A percentile compares a stretch with the other conserved stretches of the same genome.
Evolutionary conservation across 2,888 invertebrate species (phyloP).

Genomic region (Drosophila atripex): DNA sequence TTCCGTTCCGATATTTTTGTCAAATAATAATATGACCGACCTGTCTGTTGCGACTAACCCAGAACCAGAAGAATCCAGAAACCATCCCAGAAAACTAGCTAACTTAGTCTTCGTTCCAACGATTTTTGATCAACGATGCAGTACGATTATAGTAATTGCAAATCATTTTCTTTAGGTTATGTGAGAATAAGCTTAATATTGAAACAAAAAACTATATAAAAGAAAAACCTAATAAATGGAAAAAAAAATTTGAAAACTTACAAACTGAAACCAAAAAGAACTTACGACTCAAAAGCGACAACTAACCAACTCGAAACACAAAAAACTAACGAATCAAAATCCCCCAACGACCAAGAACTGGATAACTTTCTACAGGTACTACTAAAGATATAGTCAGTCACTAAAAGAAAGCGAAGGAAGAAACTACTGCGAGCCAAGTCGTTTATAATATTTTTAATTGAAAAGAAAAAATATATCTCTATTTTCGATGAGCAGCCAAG

Average conservation of each 20-base stretch:
- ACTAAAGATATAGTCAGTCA: no score
- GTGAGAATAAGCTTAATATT: slow-evolving; percentile 72
- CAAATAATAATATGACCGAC: slow-evolving; percentile 28
- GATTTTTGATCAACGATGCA: slow-evolving; percentile 77
- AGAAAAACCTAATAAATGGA: slow-evolving; percentile 29
- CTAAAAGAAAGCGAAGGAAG: slow-evolving; percentile 13
- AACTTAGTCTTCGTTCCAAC: slow-evolving; percentile 77
- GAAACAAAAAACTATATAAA: slow-evolving; percentile 36
- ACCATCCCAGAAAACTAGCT: slow-evolving; percentile 56
- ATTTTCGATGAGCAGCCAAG: slow-evolving; percentile 35
- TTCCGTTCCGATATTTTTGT: slow-evolving; percentile 60
- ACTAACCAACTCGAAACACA: slow-evolving; percentile 57
- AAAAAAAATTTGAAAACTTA: slow-evolving; percentile 52
- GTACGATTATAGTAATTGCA: slow-evolving; percentile 26
- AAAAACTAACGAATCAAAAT: slow-evolving; percentile 55
- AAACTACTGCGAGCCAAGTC: slow-evolving; percentile 42
- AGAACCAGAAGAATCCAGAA: slow-evolving; percentile 5
- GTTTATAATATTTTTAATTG: slow-evolving; percentile 7
- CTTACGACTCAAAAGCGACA: slow-evolving; percentile 57
- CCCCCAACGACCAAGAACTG: slow-evolving; percentile 30
- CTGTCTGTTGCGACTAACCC: slow-evolving; percentile 38
- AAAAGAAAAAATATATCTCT: neutral
- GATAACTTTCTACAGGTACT: slow-evolving; percentile 23
- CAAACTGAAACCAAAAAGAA: slow-evolving; percentile 45
- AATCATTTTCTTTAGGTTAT: slow-evolving; percentile 74